Conservation (phyloP, 2,888 invertebrate species). For the Allolobophora icterica region DNA sequence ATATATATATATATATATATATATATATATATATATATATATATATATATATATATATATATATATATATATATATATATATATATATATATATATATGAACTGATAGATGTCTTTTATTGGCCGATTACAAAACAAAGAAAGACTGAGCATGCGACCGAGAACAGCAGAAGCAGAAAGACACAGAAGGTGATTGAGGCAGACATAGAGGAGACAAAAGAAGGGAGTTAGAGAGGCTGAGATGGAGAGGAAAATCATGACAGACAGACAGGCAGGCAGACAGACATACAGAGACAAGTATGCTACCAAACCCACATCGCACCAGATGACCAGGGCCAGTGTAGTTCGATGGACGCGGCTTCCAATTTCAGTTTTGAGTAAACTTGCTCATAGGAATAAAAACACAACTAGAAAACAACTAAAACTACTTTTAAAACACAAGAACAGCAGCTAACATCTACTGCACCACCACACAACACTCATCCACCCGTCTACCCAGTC, state of each 20-base stretch:
- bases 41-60: too few relatives aligned
- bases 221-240: too few relatives aligned
- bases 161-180: not conserved
- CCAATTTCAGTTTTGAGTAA: not conserved
- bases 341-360: not conserved
- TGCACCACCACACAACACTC: not conserved
- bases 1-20: too few relatives aligned
- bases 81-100: not conserved
- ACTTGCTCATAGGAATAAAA: slow-evolving; percentile 3
- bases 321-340: not conserved
- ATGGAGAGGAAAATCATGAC: too few relatives aligned
- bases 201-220: not conserved
- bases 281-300: not conserved
- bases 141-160: not conserved
- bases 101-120: not conserved
- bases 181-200: not conserved
- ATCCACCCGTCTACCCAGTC: not conserved
- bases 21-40: not conserved
- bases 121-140: not conserved
- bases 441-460: not conserved
- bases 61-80: too few relatives aligned
- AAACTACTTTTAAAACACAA: slow-evolving; percentile 17
- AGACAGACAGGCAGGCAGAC: not conserved
- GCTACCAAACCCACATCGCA: not conserved
- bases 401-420: not conserved